These are phyloP conservation scores for Phrixothrix hirtus DNA, from an alignment of 2,888 invertebrate genomes.

Conservation along the genomic window DNA sequence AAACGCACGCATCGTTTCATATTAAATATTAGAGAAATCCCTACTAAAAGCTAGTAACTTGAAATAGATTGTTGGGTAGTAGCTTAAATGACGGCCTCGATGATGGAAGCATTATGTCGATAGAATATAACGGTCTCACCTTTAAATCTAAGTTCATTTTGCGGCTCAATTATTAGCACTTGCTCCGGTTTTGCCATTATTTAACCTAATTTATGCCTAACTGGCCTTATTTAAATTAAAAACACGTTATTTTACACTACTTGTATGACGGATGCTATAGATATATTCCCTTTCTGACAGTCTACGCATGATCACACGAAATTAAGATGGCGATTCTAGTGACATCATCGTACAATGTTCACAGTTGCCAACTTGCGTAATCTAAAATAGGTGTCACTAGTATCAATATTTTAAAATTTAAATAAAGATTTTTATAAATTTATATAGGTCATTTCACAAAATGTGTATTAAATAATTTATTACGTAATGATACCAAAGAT, in stretches of 20 bases:
- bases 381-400: too few species aligned
- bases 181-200: conserved; percentile 74
- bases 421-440: too few species aligned
- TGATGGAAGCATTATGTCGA: conserved; percentile 13
- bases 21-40: too few species aligned
- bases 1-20: too few species aligned
- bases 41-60: conserved; percentile 38
- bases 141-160: conserved; percentile 86
- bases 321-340: conserved; percentile 38
- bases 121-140: conserved; percentile 63
- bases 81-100: conserved; percentile 3
- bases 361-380: conserved; percentile 8
- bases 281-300: conserved; percentile 49
- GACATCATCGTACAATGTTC: conserved; percentile 32
- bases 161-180: conserved; percentile 84
- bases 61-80: conserved; percentile 40
- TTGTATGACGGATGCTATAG: conserved; percentile 52
- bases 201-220: conserved; percentile 45
- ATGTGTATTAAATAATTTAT: too few species aligned
- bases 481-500: too few species aligned
- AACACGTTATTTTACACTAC: conserved; percentile 40
- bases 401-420: too few species aligned
- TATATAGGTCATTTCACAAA: too few species aligned
- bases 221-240: conserved; percentile 44
- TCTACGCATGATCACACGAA: conserved; percentile 41